phyloP scores from a whole-genome alignment of 2,888 invertebrate genomes.

The Drosophila affinis region DNA sequence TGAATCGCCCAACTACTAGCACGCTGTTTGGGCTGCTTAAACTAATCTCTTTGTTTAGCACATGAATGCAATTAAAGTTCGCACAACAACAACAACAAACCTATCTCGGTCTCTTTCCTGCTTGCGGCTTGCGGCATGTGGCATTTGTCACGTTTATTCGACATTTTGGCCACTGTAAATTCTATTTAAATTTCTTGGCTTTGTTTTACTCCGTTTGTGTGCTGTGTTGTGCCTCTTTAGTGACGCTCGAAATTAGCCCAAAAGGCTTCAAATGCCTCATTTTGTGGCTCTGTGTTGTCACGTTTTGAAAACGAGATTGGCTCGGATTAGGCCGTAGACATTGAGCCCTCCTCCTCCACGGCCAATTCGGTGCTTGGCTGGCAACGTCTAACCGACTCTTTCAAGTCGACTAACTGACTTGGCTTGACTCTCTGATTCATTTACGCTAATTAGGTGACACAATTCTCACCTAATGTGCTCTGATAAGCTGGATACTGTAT shows the following conservation, averaged over 20 bases:
- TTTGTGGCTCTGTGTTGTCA: conserved; percentile 62
- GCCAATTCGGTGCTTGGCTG: background rate
- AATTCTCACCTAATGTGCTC: conserved; percentile 82
- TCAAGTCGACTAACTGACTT: conserved; percentile 26
- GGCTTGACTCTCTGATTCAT: conserved; percentile 66
- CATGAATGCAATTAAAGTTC: conserved; percentile 17
- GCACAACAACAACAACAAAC: background rate
- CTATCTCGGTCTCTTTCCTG: background rate
- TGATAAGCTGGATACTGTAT: conserved; percentile 58
- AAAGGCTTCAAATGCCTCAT: conserved; percentile 54
- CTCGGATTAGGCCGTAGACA: conserved; percentile 60
- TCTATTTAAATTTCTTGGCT: conserved; percentile 40
- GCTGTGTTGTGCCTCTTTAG: conserved; percentile 35
- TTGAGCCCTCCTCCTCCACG: conserved; percentile 6
- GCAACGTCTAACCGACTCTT: conserved; percentile 6
- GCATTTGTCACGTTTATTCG: conserved; percentile 45
- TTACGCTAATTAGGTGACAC: conserved; percentile 83
- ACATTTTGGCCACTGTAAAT: conserved; percentile 41
- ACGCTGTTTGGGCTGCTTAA: background rate
- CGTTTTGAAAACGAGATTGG: conserved; percentile 66
- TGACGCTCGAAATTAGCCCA: conserved; percentile 70
- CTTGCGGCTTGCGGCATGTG: conserved; percentile 10
- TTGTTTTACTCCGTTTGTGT: conserved; percentile 1
- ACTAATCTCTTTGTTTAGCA: background rate
- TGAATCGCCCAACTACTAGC: no score